Conservation (phyloP, 2,113 vertebrate species). For the Sterna hirundo region DNA sequence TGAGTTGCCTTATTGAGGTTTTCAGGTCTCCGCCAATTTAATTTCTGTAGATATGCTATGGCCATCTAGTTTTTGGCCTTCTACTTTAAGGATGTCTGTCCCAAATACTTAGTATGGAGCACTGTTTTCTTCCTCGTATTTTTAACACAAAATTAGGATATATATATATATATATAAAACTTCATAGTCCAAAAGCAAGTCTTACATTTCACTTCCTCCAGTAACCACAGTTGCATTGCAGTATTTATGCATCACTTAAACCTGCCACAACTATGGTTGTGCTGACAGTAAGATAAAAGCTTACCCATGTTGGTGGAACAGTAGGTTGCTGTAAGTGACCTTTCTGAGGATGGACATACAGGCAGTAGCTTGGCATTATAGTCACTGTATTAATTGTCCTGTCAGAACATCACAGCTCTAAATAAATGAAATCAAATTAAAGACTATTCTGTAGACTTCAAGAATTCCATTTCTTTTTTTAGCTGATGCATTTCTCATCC, state of each 20-base stretch:
- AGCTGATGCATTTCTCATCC: background rate
- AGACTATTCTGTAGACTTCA: background rate
- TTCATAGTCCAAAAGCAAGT: background rate
- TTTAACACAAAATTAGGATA: background rate
- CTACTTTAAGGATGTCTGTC: background rate
- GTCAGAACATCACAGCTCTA: background rate
- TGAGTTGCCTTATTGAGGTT: background rate
- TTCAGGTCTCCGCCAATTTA: background rate
- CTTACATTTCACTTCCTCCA: background rate
- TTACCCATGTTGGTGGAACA: background rate
- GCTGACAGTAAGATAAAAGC: background rate
- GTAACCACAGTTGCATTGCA: background rate
- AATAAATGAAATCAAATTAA: background rate
- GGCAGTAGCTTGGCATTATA: no score
- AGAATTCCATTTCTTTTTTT: background rate
- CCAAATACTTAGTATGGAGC: rapidly evolving
- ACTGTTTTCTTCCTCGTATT: rapidly evolving
- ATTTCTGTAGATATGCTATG: background rate
- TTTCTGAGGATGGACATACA: background rate
- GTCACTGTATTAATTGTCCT: background rate
- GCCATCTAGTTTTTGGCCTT: background rate
- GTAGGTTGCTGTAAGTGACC: background rate
- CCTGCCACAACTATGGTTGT: background rate
- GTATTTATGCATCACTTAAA: background rate
- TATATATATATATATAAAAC: background rate